Conservation (phyloP, 92 coral and sea anemone genomes). For the Porites rus region DNA sequence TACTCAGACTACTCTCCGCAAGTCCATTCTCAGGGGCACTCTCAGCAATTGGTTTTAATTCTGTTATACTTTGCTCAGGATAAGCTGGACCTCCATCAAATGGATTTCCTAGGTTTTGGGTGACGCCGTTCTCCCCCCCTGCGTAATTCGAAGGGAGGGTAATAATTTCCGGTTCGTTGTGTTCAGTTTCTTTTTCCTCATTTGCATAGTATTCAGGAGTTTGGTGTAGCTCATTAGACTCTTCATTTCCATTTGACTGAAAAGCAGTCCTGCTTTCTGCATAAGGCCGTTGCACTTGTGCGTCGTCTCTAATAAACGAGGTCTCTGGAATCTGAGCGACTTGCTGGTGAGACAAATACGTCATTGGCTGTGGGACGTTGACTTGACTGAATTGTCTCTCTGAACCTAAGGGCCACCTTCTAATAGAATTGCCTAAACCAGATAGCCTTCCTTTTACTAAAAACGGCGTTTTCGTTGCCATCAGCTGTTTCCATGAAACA, state of each 20-base stretch:
- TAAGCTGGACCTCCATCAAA: background rate
- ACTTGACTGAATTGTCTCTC: background rate
- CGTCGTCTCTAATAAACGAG: background rate
- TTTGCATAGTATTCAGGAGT: background rate
- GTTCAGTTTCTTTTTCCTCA: background rate
- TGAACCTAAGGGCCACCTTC: background rate
- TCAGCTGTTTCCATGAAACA: background rate
- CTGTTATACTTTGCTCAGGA: background rate
- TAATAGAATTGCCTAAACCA: background rate
- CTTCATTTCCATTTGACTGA: background rate
- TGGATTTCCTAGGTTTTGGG: background rate
- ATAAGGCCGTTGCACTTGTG: background rate
- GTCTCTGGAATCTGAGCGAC: constrained; percentile 12
- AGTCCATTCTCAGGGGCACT: background rate
- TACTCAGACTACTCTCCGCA: background rate
- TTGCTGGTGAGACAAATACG: background rate
- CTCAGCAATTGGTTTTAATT: background rate
- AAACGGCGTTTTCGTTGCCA: background rate
- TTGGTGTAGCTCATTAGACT: background rate
- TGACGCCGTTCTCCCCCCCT: background rate
- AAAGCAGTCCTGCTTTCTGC: background rate
- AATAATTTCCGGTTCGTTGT: background rate
- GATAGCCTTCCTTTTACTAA: background rate
- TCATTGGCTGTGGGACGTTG: constrained; percentile 1
- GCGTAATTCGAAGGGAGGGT: background rate